Percentiles rank a stretch among this genome's conserved stretches.
Conservation (phyloP, 2,888 invertebrate genomes). For the Pemphredon lugubris region DNA sequence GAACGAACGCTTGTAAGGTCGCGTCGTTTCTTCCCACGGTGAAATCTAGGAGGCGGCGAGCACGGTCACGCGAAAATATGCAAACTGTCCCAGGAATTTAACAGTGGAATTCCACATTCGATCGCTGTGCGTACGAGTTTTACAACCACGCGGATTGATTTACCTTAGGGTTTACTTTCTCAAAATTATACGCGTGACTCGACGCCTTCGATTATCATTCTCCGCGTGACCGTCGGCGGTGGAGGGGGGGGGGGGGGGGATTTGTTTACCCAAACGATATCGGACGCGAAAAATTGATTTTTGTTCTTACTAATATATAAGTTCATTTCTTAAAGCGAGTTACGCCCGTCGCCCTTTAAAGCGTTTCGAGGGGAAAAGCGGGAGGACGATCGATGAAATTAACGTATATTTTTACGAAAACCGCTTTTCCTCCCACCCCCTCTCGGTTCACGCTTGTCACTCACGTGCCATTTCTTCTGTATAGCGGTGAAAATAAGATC, state of each 20-base stretch:
- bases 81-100: not conserved
- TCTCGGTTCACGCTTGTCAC: no score
- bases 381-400: conserved; percentile 22
- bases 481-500: conserved; percentile 68
- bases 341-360: no score
- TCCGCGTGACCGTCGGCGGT: no score
- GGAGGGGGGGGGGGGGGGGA: no score
- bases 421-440: conserved; percentile 35
- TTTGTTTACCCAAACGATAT: no score
- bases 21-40: conserved; percentile 43
- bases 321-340: no score
- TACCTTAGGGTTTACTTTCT: no score
- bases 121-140: not conserved
- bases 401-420: conserved; percentile 14
- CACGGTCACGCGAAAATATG: not conserved
- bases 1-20: conserved; percentile 14
- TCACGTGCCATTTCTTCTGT: conserved; percentile 48
- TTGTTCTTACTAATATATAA: no score
- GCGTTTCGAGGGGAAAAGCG: not conserved
- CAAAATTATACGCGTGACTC: no score
- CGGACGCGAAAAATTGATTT: no score
- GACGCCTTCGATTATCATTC: no score
- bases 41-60: not conserved
- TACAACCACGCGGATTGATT: no score
- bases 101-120: not conserved